A percentile compares a stretch with the other conserved stretches of the same genome.
phyloP scores from a whole-genome alignment of 2,113 vertebrate genomes.

The Tachysurus vachellii region DNA sequence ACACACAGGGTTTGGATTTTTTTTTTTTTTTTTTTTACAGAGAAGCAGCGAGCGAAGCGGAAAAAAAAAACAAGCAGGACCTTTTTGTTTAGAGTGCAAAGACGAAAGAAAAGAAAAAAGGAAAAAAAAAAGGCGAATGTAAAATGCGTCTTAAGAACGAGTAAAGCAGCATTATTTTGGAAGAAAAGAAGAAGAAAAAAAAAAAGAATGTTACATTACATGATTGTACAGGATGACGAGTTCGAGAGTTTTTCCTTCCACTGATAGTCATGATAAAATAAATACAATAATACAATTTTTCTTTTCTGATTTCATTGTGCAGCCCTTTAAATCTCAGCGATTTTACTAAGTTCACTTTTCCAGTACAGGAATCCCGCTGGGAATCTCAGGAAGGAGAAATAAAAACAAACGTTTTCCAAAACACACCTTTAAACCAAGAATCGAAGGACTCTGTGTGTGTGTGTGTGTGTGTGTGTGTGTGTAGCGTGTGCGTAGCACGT shows the following conservation, averaged over 20 bases:
- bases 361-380: constrained; percentile 22
- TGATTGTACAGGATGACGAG: background rate
- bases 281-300: constrained; percentile 42
- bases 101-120: background rate
- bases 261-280: constrained; percentile 43
- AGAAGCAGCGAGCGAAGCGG: background rate
- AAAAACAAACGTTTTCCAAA: background rate
- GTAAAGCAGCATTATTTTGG: constrained; percentile 18
- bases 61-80: background rate
- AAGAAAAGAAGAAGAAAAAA: constrained; percentile 5
- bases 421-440: background rate
- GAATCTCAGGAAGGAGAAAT: constrained; percentile 23
- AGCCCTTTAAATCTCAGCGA: constrained; percentile 50
- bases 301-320: constrained; percentile 41
- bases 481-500: background rate
- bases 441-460: background rate
- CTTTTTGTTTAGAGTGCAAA: constrained; percentile 22
- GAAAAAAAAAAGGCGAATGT: background rate
- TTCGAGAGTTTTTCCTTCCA: constrained; percentile 32
- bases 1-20: background rate
- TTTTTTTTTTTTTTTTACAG: background rate
- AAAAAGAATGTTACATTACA: constrained; percentile 17
- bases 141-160: background rate
- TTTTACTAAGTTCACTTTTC: constrained; percentile 13
- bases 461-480: background rate